A percentile compares a stretch with the other conserved stretches of the same genome.
These are phyloP conservation scores for Notothenia coriiceps DNA, from an alignment of 2,113 vertebrate species.

Conservation along the genomic window DNA sequence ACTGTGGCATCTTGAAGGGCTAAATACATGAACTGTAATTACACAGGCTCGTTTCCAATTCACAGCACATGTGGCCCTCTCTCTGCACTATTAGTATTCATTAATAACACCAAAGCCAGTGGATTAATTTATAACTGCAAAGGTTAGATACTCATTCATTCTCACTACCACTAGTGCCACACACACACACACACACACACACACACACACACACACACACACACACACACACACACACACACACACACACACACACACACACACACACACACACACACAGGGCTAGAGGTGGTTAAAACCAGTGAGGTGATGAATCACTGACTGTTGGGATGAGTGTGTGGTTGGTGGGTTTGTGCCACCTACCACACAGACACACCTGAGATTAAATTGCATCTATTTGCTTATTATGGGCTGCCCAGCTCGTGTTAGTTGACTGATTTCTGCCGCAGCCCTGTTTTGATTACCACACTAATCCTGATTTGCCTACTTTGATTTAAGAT, in stretches of 20 bases:
- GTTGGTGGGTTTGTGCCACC: neutral
- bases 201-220: neutral
- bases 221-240: neutral
- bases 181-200: too few species aligned
- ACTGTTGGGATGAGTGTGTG: conserved; percentile 1
- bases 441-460: neutral
- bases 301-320: conserved; percentile 34
- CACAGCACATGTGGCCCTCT: conserved; percentile 52
- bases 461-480: conserved; percentile 1
- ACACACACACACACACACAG: conserved; percentile 5
- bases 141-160: conserved; percentile 78
- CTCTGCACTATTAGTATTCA: conserved; percentile 72
- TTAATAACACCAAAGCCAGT: conserved; percentile 61
- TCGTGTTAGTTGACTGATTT: neutral
- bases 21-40: conserved; percentile 55
- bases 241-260: conserved; percentile 1
- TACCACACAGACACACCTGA: neutral
- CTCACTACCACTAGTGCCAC: conserved; percentile 60
- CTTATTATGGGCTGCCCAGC: neutral
- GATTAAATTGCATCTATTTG: neutral
- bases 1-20: conserved; percentile 42
- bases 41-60: conserved; percentile 59
- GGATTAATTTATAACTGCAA: conserved; percentile 70
- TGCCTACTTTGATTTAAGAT: neutral
- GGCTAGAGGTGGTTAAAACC: conserved; percentile 29